Evolutionary conservation across 2,888 invertebrate species (phyloP).

Genomic region (Tetragnatha montana): DNA sequence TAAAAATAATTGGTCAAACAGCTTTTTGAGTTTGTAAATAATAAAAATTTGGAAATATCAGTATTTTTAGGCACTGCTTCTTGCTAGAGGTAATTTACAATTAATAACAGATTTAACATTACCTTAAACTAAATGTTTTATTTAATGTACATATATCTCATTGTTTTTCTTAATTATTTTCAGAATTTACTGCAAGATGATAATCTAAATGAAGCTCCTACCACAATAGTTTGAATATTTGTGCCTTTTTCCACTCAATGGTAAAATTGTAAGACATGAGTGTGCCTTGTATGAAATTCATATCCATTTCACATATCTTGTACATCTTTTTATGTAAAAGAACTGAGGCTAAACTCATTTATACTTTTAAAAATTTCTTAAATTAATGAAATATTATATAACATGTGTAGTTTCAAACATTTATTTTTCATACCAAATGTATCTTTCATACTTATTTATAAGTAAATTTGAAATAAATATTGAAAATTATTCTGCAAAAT

Average conservation of each 20-base stretch:
- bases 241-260: slow-evolving; percentile 7
- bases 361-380: too few relatives aligned
- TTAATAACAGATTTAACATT: too few relatives aligned
- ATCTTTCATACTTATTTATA: too few relatives aligned
- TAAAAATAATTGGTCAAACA: not conserved
- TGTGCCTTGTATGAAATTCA: slow-evolving; percentile 4
- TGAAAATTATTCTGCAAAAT: too few relatives aligned
- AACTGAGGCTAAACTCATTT: too few relatives aligned
- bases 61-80: not conserved
- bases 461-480: too few relatives aligned
- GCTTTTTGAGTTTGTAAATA: not conserved
- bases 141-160: not conserved
- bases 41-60: not conserved
- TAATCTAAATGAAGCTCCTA: slow-evolving; percentile 57
- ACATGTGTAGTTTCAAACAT: too few relatives aligned
- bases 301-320: not conserved
- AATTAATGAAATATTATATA: too few relatives aligned
- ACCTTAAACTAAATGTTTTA: not conserved
- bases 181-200: slow-evolving; percentile 57
- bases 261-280: not conserved
- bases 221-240: slow-evolving; percentile 47
- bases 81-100: not conserved
- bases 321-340: not conserved
- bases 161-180: slow-evolving; percentile 9
- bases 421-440: too few relatives aligned